Percentiles rank a stretch among this genome's conserved stretches.
phyloP scores from a whole-genome alignment of 2,888 invertebrate species.

The Sericinus montela region DNA sequence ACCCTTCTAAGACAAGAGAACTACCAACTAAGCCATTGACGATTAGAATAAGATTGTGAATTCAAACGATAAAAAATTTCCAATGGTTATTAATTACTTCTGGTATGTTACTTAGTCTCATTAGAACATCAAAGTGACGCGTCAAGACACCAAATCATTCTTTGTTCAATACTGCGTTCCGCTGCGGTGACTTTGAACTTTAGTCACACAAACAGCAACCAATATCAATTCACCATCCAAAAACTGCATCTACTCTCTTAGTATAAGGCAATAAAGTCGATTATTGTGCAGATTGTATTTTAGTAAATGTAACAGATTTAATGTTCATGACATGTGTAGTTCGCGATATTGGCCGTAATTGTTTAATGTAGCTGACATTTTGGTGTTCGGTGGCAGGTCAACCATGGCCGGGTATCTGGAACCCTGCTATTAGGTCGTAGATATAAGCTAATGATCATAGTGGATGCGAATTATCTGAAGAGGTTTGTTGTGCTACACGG shows the following conservation, averaged over 20 bases:
- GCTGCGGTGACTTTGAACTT: conserved; percentile 67
- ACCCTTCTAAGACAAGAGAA: no score
- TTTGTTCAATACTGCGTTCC: conserved; percentile 25
- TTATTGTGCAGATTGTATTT: conserved; percentile 8
- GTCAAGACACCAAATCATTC: conserved; percentile 24
- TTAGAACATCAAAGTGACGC: conserved; percentile 11
- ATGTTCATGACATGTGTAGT: conserved; percentile 33
- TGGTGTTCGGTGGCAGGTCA: conserved; percentile 37
- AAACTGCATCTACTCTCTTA: conserved; percentile 11
- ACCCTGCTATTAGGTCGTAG: conserved; percentile 11
- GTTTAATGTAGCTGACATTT: conserved; percentile 53
- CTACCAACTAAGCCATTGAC: no score
- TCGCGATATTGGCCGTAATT: conserved; percentile 63
- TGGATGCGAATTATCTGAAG: conserved; percentile 2
- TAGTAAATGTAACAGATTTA: conserved; percentile 13
- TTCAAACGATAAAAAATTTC: no score
- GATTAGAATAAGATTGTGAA: no score
- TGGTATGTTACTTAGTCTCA: not conserved
- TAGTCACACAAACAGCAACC: conserved; percentile 36
- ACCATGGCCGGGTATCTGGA: conserved; percentile 5
- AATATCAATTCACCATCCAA: conserved; percentile 15
- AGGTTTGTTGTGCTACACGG: conserved; percentile 13
- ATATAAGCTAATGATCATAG: conserved; percentile 1
- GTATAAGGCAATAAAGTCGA: conserved; percentile 20
- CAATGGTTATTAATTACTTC: no score